Evolutionary conservation across 2,797 vertebrate genomes (phyloP), one percentile per base, ranked within the genome.

Genomic region (Pogoniulus pusillus): DNA sequence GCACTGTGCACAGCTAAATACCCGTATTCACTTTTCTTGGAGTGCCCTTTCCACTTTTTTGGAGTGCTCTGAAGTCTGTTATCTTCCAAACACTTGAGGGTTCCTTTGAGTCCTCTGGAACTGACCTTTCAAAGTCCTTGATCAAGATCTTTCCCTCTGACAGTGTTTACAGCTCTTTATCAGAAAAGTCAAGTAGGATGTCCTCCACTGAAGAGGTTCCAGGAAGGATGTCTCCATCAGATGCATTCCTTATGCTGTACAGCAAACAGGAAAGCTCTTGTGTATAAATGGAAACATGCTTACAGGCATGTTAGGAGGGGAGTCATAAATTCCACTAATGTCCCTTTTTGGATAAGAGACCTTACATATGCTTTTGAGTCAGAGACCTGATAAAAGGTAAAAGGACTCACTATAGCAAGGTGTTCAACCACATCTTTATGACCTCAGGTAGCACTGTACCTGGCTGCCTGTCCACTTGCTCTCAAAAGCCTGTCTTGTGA

Each of bases 131-230:
- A 59, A 65, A 26, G 54, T 72, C 75, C 55, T 89, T 9, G 6
- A 79, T 54, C 30, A 57, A 64, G 57, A 55, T 47, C 7, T 65
- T 19, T 88, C 30, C 30, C 15, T 29, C 37, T 47, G 51, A 30
- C 30, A 49, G 41, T 77, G 65, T 86, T 95, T 89, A 66, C 51
- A 87, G 1, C 29, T 16, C 41, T 84, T 62, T 60, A 71, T 72
- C 17, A 2, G 59, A 45, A 78, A 39, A 0, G 30, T 85, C 45
- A 59, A 90, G 72, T 30, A 80, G 85, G 55, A 85, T 68, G 65
- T 86, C 65, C 93, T 95, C 85, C 86, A 72, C 65, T 91, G 75
- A 82, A 95, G 92, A 75, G 81, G 6, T 77, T 47, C 88, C 72
- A 70, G 90, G 87, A 95, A 90, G 90, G 71, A 80, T 82, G 53